Base-by-base conservation (phyloP, 2,113 vertebrate genomes). In the Chloropsis hardwickii region DNA sequence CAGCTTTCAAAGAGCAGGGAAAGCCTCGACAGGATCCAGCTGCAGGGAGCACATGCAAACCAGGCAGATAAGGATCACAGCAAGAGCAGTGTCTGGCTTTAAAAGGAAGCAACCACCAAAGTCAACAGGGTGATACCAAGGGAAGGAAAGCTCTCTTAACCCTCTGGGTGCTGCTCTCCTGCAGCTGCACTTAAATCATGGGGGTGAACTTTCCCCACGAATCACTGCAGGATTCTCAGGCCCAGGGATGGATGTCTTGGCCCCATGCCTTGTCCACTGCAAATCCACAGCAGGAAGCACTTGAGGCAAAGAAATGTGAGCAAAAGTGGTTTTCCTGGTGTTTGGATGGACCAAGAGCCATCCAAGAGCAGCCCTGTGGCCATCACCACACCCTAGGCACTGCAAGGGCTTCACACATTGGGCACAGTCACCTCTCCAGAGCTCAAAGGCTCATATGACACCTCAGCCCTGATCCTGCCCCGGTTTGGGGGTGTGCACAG, bases 51-150 rank as follows among this genome's bases (percentile, higher is more conserved):
- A 35, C 42, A 88, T 66, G 80, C 71, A 96, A 92, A 94, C 21
- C 87, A 61, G 81, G 11, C 29, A 88, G 95, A 95, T 94, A 95
- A 90, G 82, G 90, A 95, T 94, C 94, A 58, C 56, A 81, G 82
- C 48, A 95, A 66, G 60, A 70, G 53, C 47, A 37, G 14, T n/a
- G 76, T 93, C 86, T 90, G 85, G 82, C 76, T 96, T 95, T 92
- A 95, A 86, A 88, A 94, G 93, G 94, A 92, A 95, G 79, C 85
- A 95, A 71, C 40, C 24, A 42, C 22, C 72, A 42, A 53, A 90
- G 71, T 67, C 37, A 79, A 24, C 17, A 33, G 74, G 48, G 20
- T 40, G 90, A 72, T 57, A 29, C 4, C 11, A 21, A 66, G 50
- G 42, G 35, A 56, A 37, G 62, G 44, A 60, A 37, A 77, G 45